Percentiles rank a stretch among this genome's conserved stretches.
These are phyloP conservation scores for Coptotermes formosanus DNA, from an alignment of 1,140 invertebrate genomes.

Conservation along the genomic window DNA sequence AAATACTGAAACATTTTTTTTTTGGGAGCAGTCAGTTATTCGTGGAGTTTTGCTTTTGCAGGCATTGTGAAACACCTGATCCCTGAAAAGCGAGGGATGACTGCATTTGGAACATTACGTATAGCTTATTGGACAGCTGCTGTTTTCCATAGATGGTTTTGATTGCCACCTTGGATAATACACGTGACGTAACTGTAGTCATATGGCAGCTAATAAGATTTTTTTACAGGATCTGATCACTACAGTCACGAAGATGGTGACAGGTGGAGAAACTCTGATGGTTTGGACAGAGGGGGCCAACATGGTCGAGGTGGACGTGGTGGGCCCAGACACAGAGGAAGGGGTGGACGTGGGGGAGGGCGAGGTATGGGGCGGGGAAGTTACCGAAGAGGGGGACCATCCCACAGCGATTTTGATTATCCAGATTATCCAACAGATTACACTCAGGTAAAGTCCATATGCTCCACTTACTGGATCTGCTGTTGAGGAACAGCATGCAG, in stretches of 20 bases:
- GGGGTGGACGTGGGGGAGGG: slow-evolving; percentile 40
- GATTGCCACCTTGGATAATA: too few relatives aligned
- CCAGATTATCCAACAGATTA: slow-evolving; percentile 52
- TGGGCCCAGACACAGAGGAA: slow-evolving; percentile 41
- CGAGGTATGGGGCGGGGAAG: slow-evolving; percentile 38
- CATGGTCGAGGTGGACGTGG: slow-evolving; percentile 43
- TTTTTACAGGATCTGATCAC: slow-evolving; percentile 40
- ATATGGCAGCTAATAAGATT: too few relatives aligned
- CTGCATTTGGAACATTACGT: background rate
- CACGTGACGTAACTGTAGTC: too few relatives aligned
- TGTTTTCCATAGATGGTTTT: background rate
- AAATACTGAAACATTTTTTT: too few relatives aligned
- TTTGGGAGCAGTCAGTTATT: too few relatives aligned
- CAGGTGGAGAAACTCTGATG: slow-evolving; percentile 44
- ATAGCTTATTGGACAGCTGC: background rate
- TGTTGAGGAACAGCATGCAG: too few relatives aligned
- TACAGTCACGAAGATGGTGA: slow-evolving; percentile 40
- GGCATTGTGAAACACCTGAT: too few relatives aligned
- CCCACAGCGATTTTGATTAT: slow-evolving; percentile 50
- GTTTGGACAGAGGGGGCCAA: slow-evolving; percentile 40
- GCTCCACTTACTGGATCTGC: background rate
- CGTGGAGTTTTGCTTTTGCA: too few relatives aligned
- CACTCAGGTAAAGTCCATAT: slow-evolving; percentile 28
- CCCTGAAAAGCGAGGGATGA: too few relatives aligned
- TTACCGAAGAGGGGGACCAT: slow-evolving; percentile 38